These are phyloP conservation scores for Conus betulinus DNA, from an alignment of 1,140 invertebrate genomes.

Conservation along the genomic window DNA sequence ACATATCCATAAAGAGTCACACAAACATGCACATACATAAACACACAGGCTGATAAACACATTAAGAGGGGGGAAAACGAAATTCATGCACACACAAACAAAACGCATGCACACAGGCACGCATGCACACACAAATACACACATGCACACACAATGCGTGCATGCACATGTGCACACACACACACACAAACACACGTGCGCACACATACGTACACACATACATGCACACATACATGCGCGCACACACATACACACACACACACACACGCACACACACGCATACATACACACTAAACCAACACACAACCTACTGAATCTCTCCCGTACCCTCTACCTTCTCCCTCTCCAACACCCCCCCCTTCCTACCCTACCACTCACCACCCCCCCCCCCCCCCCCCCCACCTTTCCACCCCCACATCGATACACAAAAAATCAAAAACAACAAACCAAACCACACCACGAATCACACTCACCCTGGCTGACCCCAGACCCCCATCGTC, in stretches of 20 bases:
- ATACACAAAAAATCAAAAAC: conserved; percentile 10
- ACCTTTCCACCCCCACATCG: neutral
- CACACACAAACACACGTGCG: neutral
- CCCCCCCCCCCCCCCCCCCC: neutral
- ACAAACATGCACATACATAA: neutral
- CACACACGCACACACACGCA: neutral
- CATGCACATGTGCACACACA: neutral
- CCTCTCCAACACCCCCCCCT: neutral
- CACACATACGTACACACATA: neutral
- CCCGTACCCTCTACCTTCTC: neutral
- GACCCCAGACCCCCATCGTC: neutral
- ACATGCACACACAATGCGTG: neutral
- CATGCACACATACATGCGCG: neutral
- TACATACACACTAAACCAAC: neutral
- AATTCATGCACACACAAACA: no score
- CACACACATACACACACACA: neutral
- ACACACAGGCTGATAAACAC: neutral
- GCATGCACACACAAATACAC: neutral
- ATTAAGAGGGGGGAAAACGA: neutral
- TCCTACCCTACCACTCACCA: neutral
- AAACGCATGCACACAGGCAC: neutral
- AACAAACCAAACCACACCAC: neutral
- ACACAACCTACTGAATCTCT: neutral
- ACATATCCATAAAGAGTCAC: neutral
- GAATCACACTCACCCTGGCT: neutral